Percentiles rank a stretch among this genome's conserved stretches.
Evolutionary conservation across 1,140 invertebrate species (phyloP).

Genomic region (Scaptomyza hsui): DNA sequence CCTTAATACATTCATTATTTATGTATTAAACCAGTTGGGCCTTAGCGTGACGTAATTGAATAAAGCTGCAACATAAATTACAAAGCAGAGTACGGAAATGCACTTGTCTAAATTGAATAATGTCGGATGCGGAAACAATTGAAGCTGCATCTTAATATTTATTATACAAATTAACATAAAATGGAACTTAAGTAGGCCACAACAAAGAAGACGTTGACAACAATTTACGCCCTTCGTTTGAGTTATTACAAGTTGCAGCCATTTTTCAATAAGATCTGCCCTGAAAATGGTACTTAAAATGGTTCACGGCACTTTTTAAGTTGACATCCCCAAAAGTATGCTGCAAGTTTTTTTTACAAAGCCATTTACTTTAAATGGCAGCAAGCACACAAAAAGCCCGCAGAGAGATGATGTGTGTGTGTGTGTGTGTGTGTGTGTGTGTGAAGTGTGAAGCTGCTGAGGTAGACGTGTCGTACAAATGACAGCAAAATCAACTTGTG

Average conservation of each 20-base stretch:
- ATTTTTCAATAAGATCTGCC: slow-evolving; percentile 23
- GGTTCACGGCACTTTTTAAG: slow-evolving; percentile 20
- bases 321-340: slow-evolving; percentile 27
- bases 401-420: background rate
- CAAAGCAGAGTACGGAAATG: slow-evolving; percentile 20
- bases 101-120: background rate
- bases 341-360: slow-evolving; percentile 34
- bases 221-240: slow-evolving; percentile 3
- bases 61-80: slow-evolving; percentile 60
- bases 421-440: background rate
- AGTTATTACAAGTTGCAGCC: slow-evolving; percentile 5
- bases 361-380: slow-evolving; percentile 41
- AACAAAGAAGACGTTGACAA: background rate
- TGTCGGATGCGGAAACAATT: slow-evolving; percentile 7
- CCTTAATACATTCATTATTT: slow-evolving; percentile 28
- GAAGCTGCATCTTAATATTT: slow-evolving; percentile 6
- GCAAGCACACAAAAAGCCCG: background rate
- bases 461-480: slow-evolving; percentile 39
- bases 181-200: background rate
- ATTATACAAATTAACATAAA: slow-evolving; percentile 20
- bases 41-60: slow-evolving; percentile 57
- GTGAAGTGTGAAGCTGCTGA: background rate
- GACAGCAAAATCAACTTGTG: slow-evolving; percentile 71
- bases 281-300: slow-evolving; percentile 12
- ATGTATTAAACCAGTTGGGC: slow-evolving; percentile 50